A percentile compares a stretch with the other conserved stretches of the same genome.
phyloP scores from a whole-genome alignment of 30 jellyfish, hydroid and myxozoan genomes.

The Aurelia sp. region DNA sequence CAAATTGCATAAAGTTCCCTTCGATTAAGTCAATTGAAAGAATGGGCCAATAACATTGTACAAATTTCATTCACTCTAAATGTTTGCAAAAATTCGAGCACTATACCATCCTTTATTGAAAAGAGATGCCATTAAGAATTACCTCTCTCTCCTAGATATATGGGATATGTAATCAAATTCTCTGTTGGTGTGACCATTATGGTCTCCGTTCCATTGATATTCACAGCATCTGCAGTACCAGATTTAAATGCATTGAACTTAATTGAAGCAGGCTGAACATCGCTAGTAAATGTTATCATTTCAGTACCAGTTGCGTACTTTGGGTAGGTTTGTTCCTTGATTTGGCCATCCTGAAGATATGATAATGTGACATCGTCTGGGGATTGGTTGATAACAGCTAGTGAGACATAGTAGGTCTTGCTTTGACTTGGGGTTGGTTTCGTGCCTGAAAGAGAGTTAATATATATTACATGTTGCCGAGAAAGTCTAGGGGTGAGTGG shows the following conservation, averaged over 20 bases:
- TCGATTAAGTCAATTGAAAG: no score
- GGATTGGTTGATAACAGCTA: conserved; percentile 23
- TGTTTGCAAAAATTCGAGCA: no score
- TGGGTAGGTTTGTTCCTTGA: conserved; percentile 39
- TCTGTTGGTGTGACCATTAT: conserved; percentile 51
- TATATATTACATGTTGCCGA: no score
- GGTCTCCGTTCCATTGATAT: conserved; percentile 55
- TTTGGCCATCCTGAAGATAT: conserved; percentile 27
- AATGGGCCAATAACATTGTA: no score
- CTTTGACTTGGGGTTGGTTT: neutral
- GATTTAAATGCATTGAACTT: conserved; percentile 54
- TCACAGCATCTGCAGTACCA: conserved; percentile 49
- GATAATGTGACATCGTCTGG: conserved; percentile 36
- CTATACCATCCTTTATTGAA: no score
- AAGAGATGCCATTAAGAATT: no score
- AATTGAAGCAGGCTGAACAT: conserved; percentile 47
- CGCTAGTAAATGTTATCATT: conserved; percentile 37
- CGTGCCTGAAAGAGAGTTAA: neutral
- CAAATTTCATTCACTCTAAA: no score
- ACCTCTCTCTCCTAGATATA: no score
- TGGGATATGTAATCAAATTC: neutral
- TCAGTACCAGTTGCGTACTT: conserved; percentile 13
- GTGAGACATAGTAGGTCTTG: conserved; percentile 45
- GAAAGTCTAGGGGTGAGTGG: no score
- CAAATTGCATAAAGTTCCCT: no score